Percentiles rank a stretch among this genome's conserved stretches.
Conservation (phyloP, 2,888 invertebrate species). For the Clostera curtula region DNA sequence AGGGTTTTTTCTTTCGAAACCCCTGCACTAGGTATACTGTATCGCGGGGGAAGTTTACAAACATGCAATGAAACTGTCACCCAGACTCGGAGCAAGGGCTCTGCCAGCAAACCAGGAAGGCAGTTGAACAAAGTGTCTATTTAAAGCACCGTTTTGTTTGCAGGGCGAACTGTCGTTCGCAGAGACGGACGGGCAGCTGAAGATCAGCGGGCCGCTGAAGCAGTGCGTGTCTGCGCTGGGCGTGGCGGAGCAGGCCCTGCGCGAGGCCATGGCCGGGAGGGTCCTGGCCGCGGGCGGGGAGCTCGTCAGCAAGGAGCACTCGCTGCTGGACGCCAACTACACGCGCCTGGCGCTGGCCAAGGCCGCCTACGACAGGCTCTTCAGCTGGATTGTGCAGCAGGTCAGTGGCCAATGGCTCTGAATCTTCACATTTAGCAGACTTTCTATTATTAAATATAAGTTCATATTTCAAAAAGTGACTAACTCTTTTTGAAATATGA, state of each 20-base stretch:
- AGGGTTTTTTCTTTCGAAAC: no score
- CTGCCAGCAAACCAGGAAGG: no score
- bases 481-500: no score
- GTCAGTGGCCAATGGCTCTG: constrained; percentile 28
- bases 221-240: constrained; percentile 69
- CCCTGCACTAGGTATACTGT: no score
- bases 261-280: constrained; percentile 86
- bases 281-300: constrained; percentile 93
- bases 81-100: no score
- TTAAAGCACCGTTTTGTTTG: constrained; percentile 34
- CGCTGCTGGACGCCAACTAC: constrained; percentile 87
- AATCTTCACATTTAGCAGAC: no score
- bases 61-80: no score
- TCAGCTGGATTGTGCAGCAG: constrained; percentile 92
- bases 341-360: constrained; percentile 96
- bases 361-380: constrained; percentile 95
- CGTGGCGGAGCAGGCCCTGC: constrained; percentile 80
- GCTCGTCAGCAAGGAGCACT: constrained; percentile 85
- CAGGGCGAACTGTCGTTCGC: constrained; percentile 76
- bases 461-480: no score
- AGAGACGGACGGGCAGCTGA: constrained; percentile 77
- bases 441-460: no score
- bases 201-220: constrained; percentile 55
- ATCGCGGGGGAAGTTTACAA: no score
- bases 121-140: no score